Evolutionary conservation across 2,113 vertebrate genomes (phyloP), one percentile per base, ranked within the genome.

Genomic region (Pterophyllum scalare): DNA sequence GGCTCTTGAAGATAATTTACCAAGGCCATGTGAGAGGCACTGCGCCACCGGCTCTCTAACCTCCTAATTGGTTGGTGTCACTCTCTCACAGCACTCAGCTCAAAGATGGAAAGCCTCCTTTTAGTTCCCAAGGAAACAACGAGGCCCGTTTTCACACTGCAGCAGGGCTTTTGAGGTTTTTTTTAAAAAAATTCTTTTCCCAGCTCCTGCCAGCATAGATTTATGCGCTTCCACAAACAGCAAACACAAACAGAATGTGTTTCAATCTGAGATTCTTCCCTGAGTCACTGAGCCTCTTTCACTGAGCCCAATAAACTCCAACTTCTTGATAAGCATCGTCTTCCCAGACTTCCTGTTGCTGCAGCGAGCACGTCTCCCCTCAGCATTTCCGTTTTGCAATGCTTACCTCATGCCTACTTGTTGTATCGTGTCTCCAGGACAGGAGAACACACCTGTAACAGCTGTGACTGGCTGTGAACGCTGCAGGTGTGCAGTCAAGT

Each of bases 91-190:
- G 83, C 84, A 17, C 82, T 87, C 78, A 24, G 33, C 81, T 62
- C 67, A 54, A 13, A 54, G 67, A 72, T 54, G 67, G 46, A 72
- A 72, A 72, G 67, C 67, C 67, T 72, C 67, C 67, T 72, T 72
- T 54, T 86, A 14, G 93, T 95, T 94, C 75, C 93, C 94, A 93
- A 75, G 93, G 93, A 89, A 94, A 94, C 93, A 10, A 67, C 75
- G 7, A 76, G 64, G 35, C 78, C 3, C 6, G 46, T 79, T 31
- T 81, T 84, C 80, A 83, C 75, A 54, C 85, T 70, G 82, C 78
- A 77, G 79, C 84, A 75, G 58, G 13, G 4, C 40, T 75, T 10
- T 70, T 24, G 6, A 1, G 15, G 22, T 14, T 33, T 6, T 54
- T 75, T 10, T 72, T 20, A n/a, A n/a, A n/a, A n/a, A n/a, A n/a